phyloP scores from a whole-genome alignment of 53 echinoderm and acorn worm genomes.

The Luidia sarsii region DNA sequence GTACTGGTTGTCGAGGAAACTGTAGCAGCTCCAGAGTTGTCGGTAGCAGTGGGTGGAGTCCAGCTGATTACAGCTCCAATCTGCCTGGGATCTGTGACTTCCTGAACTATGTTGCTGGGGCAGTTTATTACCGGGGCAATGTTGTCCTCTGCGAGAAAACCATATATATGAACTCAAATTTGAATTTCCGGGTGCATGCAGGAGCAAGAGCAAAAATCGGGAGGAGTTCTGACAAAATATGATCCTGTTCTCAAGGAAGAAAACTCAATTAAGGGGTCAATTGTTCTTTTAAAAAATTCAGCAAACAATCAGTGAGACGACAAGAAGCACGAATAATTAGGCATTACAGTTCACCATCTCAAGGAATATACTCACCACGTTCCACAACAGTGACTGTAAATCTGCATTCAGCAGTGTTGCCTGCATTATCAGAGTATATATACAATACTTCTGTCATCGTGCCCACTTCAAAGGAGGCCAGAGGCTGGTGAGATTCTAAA shows the following conservation, averaged over 20 bases:
- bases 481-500: slow-evolving; percentile 15
- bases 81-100: background rate
- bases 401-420: background rate
- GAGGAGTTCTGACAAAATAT: too few relatives aligned
- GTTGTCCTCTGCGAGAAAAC: slow-evolving; percentile 21
- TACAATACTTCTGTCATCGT: slow-evolving; percentile 23
- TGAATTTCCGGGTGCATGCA: too few relatives aligned
- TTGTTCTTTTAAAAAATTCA: background rate
- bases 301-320: too few relatives aligned
- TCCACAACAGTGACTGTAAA: slow-evolving; percentile 17
- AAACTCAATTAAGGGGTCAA: too few relatives aligned
- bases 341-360: too few relatives aligned
- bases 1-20: background rate
- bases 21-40: slow-evolving; percentile 47
- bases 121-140: slow-evolving; percentile 17
- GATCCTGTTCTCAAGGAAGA: too few relatives aligned
- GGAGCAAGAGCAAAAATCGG: too few relatives aligned
- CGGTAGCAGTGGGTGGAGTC: slow-evolving; percentile 56
- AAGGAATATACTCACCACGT: slow-evolving; percentile 5
- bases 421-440: slow-evolving; percentile 12
- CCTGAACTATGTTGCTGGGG: background rate
- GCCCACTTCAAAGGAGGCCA: slow-evolving; percentile 31
- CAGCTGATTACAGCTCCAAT: slow-evolving; percentile 39
- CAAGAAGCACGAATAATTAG: too few relatives aligned
- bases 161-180: too few relatives aligned